Percentiles rank a stretch among this genome's conserved stretches.
These are phyloP conservation scores for Apeltes quadracus DNA, from an alignment of 2,113 vertebrate genomes.

Conservation along the genomic window DNA sequence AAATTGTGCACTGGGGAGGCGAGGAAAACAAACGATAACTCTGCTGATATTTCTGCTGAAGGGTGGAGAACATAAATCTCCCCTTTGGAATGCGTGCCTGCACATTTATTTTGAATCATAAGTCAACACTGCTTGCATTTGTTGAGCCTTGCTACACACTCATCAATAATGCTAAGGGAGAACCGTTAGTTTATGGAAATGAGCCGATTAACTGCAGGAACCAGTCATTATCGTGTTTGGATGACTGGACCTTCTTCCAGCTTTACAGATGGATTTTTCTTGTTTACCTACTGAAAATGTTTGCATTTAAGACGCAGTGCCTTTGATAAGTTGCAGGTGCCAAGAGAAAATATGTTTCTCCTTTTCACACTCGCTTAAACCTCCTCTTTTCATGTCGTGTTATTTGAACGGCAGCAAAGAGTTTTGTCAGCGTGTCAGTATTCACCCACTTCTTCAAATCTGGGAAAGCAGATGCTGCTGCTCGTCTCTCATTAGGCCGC, in stretches of 20 bases:
- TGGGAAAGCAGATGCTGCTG: conserved; percentile 4
- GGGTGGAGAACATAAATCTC: conserved; percentile 69
- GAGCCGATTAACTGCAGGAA: conserved; percentile 56
- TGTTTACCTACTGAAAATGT: conserved; percentile 26
- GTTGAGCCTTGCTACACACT: conserved; percentile 46
- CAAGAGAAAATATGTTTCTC: conserved; percentile 5
- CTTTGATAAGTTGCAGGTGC: conserved; percentile 18
- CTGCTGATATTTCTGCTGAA: conserved; percentile 74
- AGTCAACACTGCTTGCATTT: conserved; percentile 66
- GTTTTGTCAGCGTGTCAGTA: conserved; percentile 1
- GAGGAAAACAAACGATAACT: conserved; percentile 65
- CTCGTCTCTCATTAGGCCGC: conserved; percentile 16
- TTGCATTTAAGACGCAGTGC: conserved; percentile 24
- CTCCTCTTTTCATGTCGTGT: conserved; percentile 10
- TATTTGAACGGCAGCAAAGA: conserved; percentile 21
- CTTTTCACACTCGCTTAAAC: background rate
- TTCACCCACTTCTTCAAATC: conserved; percentile 17
- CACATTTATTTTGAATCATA: conserved; percentile 68
- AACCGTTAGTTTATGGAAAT: conserved; percentile 63
- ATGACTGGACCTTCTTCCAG: conserved; percentile 35
- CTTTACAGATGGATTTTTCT: conserved; percentile 38
- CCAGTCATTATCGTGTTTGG: conserved; percentile 56
- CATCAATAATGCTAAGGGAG: conserved; percentile 58
- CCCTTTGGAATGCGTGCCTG: conserved; percentile 61
- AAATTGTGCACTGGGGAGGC: conserved; percentile 65